Evolutionary conservation across 2,888 invertebrate genomes (phyloP).

Genomic region (Iphiclides podalirius): DNA sequence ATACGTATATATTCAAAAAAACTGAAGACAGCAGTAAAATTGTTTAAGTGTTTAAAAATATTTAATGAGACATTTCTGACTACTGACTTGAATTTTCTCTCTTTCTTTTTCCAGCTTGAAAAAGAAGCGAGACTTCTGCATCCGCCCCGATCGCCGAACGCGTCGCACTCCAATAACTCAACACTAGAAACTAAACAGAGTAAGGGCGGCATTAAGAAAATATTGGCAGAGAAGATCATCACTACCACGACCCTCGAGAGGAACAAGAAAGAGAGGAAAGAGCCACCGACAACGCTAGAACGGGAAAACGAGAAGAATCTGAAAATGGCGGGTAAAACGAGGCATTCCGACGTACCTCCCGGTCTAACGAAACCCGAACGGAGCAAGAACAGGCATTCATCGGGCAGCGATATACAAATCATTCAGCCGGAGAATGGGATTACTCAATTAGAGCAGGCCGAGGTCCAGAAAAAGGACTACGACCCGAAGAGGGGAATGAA

Average conservation of each 20-base stretch:
- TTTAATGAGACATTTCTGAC: too few species aligned
- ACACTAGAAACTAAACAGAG: conserved; percentile 71
- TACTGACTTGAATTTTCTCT: too few species aligned
- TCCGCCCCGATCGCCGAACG: conserved; percentile 68
- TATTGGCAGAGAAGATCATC: conserved; percentile 71
- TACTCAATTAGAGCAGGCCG: conserved; percentile 63
- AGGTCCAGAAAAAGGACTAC: conserved; percentile 78
- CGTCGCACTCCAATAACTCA: conserved; percentile 71
- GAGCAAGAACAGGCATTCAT: conserved; percentile 60
- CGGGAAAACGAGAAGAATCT: conserved; percentile 74
- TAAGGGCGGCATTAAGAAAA: conserved; percentile 72
- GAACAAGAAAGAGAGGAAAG: conserved; percentile 70
- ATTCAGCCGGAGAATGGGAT: conserved; percentile 67
- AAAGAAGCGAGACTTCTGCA: conserved; percentile 70
- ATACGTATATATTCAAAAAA: too few species aligned
- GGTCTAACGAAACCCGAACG: conserved; percentile 61
- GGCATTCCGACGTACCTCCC: conserved; percentile 56
- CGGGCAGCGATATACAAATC: conserved; percentile 62
- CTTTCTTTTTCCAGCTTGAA: conserved; percentile 66
- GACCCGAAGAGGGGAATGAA: conserved; percentile 81
- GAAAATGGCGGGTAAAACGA: conserved; percentile 58
- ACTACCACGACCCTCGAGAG: conserved; percentile 69
- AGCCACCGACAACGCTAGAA: conserved; percentile 62
- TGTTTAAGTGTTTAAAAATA: too few species aligned
- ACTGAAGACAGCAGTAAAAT: too few species aligned